Percentiles rank a stretch among this genome's conserved stretches.
These are phyloP conservation scores for Pristionchus arcanus DNA, from an alignment of 2,888 invertebrate genomes.

Conservation along the genomic window DNA sequence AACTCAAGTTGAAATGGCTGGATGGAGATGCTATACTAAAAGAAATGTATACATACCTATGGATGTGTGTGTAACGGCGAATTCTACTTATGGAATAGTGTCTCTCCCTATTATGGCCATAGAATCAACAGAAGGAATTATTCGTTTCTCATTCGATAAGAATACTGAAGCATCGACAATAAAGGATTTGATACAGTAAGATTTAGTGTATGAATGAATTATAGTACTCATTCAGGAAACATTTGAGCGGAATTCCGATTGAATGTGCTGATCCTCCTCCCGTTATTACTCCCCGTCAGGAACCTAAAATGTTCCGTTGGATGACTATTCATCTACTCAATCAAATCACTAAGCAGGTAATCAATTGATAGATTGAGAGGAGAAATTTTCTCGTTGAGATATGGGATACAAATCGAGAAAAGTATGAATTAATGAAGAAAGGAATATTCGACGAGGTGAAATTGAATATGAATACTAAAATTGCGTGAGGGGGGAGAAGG, in stretches of 20 bases:
- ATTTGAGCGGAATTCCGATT: background rate
- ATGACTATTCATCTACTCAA: background rate
- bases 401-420: background rate
- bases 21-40: too few relatives aligned
- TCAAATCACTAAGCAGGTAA: background rate
- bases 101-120: background rate
- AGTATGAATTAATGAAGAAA: background rate
- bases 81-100: background rate
- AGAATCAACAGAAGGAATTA: background rate
- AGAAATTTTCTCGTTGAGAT: background rate
- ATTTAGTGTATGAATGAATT: background rate
- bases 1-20: too few relatives aligned
- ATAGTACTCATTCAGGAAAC: background rate
- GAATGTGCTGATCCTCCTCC: too few relatives aligned
- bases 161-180: background rate
- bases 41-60: background rate
- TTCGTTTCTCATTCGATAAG: background rate
- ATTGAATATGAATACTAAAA: background rate
- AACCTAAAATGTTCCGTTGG: too few relatives aligned
- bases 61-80: background rate
- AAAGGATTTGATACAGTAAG: background rate
- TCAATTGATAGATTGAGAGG: background rate
- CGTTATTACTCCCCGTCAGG: too few relatives aligned
- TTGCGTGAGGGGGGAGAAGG: too few relatives aligned
- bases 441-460: slow-evolving; percentile 28